Evolutionary conservation across 1,140 invertebrate species (phyloP), one percentile per base, ranked within the genome.

Genomic region (Drosophila nannoptera): DNA sequence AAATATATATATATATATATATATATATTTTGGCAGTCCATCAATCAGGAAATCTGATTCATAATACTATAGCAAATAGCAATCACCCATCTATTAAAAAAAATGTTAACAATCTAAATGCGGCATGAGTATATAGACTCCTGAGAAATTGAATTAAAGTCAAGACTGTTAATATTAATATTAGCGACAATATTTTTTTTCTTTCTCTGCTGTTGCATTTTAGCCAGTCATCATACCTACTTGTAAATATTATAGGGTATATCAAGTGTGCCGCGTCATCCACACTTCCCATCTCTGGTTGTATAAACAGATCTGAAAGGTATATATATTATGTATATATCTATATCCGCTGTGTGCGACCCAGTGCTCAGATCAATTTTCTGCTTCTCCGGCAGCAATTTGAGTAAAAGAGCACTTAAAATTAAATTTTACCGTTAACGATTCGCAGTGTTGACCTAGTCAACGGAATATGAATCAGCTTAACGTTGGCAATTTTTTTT

Each of bases 401-500:
- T 66, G 33, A 63, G 52, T 45, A 63, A 67, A 64, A 66, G 62
- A 40, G 73, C 60, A 36, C 31, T 72, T 73, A 59, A 45, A 69
- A 84, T 84, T 78, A 73, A 78, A 66, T 66, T 84, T 69, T 65
- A 84, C 78, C 78, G 78, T 83, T 83, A 76, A 50, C 60, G 43
- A 52, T 35, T 46, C 53, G 46, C 70, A 76, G 75, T 75, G 76
- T 84, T 83, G 78, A 83, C 78, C 78, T 84, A 83, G 76, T 84
- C 78, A 80, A 83, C 76, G 73, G 54, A 73, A 67, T 73, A 32
- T 70, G 68, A 75, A 75, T 70, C 59, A 54, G 32, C 12, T 35
- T 31, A 38, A 38, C 45, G 63, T 40, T 45, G 16, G 29, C 11
- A 55, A 36, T 55, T n/a, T 16, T 59, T 73, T 73, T 36, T 12